Conservation (phyloP, 2,113 vertebrate genomes). For the Pseudonaja textilis region DNA sequence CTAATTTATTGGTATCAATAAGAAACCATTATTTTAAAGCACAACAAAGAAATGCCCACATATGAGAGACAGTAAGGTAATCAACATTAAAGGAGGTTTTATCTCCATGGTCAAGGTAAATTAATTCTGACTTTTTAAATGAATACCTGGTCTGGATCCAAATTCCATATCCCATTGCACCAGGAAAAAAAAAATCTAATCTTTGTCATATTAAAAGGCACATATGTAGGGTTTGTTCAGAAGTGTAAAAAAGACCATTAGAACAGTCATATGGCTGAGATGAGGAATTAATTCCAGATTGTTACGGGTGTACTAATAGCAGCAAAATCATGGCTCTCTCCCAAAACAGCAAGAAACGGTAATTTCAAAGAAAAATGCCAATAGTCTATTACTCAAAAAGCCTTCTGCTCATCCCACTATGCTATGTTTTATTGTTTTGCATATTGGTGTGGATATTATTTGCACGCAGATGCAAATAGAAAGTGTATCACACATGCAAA, state of each 20-base stretch:
- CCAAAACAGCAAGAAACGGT: constrained; percentile 58
- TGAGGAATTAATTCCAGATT: constrained; percentile 63
- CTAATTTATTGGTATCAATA: constrained; percentile 62
- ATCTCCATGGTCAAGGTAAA: constrained; percentile 57
- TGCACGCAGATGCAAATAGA: constrained; percentile 42
- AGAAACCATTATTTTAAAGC: constrained; percentile 59
- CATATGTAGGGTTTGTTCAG: constrained; percentile 66
- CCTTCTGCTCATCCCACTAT: constrained; percentile 63
- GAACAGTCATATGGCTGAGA: constrained; percentile 54
- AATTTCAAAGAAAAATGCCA: constrained; percentile 65
- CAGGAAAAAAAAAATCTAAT: constrained; percentile 61
- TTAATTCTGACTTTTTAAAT: constrained; percentile 59
- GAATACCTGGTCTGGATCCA: constrained; percentile 62
- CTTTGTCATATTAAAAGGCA: constrained; percentile 62
- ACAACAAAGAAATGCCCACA: constrained; percentile 50
- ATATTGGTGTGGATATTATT: constrained; percentile 57
- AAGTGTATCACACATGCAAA: constrained; percentile 38
- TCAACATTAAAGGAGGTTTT: constrained; percentile 54
- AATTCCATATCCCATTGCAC: constrained; percentile 61
- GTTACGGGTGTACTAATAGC: constrained; percentile 53
- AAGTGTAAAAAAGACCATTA: constrained; percentile 52
- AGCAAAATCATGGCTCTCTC: constrained; percentile 62
- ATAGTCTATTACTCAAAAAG: constrained; percentile 49
- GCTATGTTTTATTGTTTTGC: constrained; percentile 58
- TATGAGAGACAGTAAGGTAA: constrained; percentile 35